Conservation (phyloP, 2,113 vertebrate genomes). For the Holacanthus passer region DNA sequence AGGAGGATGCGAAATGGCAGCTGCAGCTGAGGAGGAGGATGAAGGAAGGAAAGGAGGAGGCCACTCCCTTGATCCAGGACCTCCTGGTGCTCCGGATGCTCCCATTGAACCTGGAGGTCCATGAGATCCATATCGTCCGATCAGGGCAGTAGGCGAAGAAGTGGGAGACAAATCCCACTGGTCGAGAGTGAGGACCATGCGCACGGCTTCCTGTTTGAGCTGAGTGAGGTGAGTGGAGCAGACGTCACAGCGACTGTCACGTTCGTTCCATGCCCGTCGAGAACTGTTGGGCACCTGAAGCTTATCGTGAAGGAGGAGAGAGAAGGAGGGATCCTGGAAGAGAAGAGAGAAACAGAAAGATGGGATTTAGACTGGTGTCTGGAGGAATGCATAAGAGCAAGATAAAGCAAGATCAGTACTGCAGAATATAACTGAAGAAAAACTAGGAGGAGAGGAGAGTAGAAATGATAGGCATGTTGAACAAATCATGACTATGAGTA, state of each 20-base stretch:
- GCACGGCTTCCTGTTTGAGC: slow-evolving; percentile 97
- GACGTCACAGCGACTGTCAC: slow-evolving; percentile 94
- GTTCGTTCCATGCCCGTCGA: slow-evolving; percentile 95
- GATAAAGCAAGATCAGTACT: not conserved
- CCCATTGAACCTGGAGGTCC: slow-evolving; percentile 44
- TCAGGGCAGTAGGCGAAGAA: slow-evolving; percentile 88
- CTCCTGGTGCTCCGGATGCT: slow-evolving; percentile 55
- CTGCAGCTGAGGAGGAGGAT: slow-evolving; percentile 59
- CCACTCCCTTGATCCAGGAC: slow-evolving; percentile 69
- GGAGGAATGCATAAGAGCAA: not conserved
- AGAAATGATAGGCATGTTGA: slow-evolving; percentile 21
- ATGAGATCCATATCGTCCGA: slow-evolving; percentile 78
- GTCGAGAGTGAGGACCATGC: slow-evolving; percentile 93
- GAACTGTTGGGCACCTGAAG: slow-evolving; percentile 95
- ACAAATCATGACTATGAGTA: slow-evolving; percentile 55
- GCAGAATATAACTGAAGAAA: not conserved
- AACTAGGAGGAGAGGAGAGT: not conserved
- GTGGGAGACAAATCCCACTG: slow-evolving; percentile 89
- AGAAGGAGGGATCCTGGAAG: slow-evolving; percentile 92
- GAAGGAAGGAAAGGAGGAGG: slow-evolving; percentile 71
- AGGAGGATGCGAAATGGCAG: slow-evolving; percentile 60
- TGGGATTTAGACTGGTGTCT: slow-evolving; percentile 22
- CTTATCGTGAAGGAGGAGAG: slow-evolving; percentile 93
- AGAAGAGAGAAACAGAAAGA: slow-evolving; percentile 59
- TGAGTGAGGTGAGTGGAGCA: slow-evolving; percentile 96